phyloP scores from a whole-genome alignment of 2,113 vertebrate species.

The Rana temporaria region DNA sequence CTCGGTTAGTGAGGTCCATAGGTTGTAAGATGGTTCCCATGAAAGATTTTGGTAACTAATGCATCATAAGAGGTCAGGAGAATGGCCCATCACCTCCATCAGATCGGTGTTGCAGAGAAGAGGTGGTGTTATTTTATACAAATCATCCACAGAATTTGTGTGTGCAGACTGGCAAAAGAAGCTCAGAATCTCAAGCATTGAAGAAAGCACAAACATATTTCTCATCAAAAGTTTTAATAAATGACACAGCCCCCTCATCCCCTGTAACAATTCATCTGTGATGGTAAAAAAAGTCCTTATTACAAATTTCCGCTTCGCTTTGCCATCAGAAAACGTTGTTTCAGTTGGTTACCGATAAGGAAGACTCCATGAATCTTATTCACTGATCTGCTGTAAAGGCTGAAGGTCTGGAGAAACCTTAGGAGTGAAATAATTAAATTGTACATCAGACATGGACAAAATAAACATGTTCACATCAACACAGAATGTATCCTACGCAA shows the following conservation, averaged over 20 bases:
- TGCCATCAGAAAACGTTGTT: neutral
- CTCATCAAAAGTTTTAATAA: constrained; percentile 23
- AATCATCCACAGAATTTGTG: no score
- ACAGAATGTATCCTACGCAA: no score
- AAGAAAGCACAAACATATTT: neutral
- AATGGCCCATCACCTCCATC: no score
- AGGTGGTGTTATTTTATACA: no score
- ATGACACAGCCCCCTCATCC: neutral
- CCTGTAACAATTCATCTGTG: constrained; percentile 1
- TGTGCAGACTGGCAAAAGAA: neutral
- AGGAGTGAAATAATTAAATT: constrained; percentile 52
- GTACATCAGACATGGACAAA: neutral
- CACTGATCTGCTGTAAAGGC: constrained; percentile 86
- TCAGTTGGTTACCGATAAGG: no score
- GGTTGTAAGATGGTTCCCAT: no score
- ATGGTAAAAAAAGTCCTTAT: neutral
- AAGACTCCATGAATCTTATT: neutral
- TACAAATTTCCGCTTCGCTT: neutral
- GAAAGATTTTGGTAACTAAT: no score
- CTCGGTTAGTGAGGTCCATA: no score
- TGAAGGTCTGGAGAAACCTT: constrained; percentile 88
- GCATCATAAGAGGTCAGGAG: no score
- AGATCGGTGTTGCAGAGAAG: no score
- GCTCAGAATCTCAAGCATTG: no score
- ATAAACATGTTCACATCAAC: no score